These are phyloP conservation scores for Tinamus guttatus DNA, from an alignment of 2,113 vertebrate species.

Conservation along the genomic window DNA sequence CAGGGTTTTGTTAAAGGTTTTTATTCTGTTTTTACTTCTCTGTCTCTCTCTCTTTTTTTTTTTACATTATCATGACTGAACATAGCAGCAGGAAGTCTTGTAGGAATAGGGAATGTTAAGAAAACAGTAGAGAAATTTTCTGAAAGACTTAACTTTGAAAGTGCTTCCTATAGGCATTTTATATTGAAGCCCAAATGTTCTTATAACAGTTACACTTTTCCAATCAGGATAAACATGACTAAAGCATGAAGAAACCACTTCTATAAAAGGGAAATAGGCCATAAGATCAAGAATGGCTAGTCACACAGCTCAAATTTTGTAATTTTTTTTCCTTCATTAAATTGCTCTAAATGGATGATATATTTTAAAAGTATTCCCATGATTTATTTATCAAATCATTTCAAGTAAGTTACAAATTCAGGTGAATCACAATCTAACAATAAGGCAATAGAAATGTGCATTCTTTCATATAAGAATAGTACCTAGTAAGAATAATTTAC, in stretches of 20 bases:
- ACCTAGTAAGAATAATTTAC: background rate
- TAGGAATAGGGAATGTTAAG: background rate
- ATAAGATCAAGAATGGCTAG: background rate
- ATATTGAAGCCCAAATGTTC: background rate
- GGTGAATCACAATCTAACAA: background rate
- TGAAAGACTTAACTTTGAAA: background rate
- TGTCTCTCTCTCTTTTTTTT: too few species aligned
- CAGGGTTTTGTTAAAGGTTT: background rate
- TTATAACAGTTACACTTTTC: background rate
- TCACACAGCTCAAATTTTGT: background rate
- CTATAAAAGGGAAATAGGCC: background rate
- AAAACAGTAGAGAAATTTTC: background rate
- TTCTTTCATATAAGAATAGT: background rate
- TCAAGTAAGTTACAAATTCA: background rate
- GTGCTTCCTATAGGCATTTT: slow-evolving; percentile 14
- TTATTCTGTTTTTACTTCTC: background rate
- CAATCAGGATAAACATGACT: background rate
- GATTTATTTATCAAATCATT: background rate
- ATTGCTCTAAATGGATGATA: background rate
- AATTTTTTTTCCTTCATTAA: background rate
- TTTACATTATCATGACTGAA: background rate
- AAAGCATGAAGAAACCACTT: background rate
- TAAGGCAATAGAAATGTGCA: background rate
- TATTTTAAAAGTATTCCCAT: background rate
- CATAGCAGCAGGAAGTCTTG: background rate